Conservation (phyloP, 2,113 vertebrate genomes). For the Burhinus oedicnemus region DNA sequence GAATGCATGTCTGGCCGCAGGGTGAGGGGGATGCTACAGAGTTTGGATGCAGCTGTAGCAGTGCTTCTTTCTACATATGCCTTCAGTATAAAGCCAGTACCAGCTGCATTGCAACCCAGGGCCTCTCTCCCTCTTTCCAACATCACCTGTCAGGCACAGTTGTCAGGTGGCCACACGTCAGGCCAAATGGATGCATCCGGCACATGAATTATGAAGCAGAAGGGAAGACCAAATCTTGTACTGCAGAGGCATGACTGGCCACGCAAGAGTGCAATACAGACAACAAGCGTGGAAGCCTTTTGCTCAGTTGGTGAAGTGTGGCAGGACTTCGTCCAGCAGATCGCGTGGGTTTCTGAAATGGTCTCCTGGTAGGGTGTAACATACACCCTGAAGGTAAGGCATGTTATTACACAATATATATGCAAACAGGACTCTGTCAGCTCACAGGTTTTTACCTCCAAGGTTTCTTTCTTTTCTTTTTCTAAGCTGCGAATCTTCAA, state of each 20-base stretch:
- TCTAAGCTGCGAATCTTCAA: constrained; percentile 84
- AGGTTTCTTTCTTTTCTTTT: constrained; percentile 84
- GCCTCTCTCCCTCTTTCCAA: neutral
- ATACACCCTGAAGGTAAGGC: neutral
- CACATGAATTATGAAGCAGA: neutral
- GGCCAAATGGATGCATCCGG: neutral
- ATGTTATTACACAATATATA: neutral
- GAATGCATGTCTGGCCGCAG: neutral
- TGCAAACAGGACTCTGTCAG: neutral
- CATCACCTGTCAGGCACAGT: neutral
- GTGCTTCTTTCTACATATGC: neutral
- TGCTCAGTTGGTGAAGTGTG: neutral
- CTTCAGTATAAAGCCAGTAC: neutral
- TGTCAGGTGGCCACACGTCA: neutral
- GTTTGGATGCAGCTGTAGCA: neutral
- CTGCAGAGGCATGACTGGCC: neutral
- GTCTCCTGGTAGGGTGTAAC: neutral
- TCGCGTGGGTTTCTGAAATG: neutral
- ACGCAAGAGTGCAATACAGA: neutral
- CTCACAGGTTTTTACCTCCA: constrained; percentile 77
- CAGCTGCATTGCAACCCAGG: neutral
- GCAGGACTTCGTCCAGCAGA: neutral
- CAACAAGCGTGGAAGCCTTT: neutral
- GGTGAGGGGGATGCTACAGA: neutral
- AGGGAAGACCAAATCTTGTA: neutral